Base-by-base conservation (phyloP, 2,888 invertebrate genomes). In the Calameuta filiformis region DNA sequence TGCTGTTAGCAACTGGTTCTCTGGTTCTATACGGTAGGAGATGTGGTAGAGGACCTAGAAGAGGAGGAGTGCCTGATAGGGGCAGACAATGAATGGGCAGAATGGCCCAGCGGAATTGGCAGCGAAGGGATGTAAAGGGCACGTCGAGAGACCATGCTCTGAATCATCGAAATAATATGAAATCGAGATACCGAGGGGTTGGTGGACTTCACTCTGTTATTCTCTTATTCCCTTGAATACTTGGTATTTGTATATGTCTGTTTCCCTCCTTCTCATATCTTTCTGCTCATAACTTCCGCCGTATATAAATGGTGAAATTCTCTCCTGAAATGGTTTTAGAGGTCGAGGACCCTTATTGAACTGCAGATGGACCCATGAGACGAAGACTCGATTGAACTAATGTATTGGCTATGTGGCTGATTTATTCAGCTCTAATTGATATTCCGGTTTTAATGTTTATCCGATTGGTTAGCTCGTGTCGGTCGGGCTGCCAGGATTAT, bases 71-170 rank as follows among this genome's bases (percentile, higher is more conserved):
- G 75, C 15, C 31, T 56, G 68, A 79, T 76, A 34, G 68, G 73
- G 80, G 73, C 68, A 75, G 78, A 80, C 80, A 78, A 81, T 81
- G 77, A 69, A 73, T 30, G 12, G 71, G 71, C 34, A 33, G 71
- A 71, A 71, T 71, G 30, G 71, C 23, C 56, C 56, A 23, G 31
- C 71, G 33, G 71, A 71, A 71, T 71, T 71, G 33, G 31, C 71
- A 68, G 69, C 15, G 78, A 79, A 73, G 75, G 76, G 78, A 56
- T 76, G 30, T 35, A 76, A 71, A 75, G 73, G 37, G 71, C 34
- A 71, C 34, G 71, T 71, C 71, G 71, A 71, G 71, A 71, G 71
- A 71, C 23, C 71, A 71, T 34, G 71, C 71, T 71, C 31, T 31
- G 71, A 71, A 71, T 71, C 71, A 71, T 71, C 71, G 71, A 71